Percentiles rank a stretch among this genome's conserved stretches.
Conservation (phyloP, 2,113 vertebrate species). For the Micronycteris hirsuta region DNA sequence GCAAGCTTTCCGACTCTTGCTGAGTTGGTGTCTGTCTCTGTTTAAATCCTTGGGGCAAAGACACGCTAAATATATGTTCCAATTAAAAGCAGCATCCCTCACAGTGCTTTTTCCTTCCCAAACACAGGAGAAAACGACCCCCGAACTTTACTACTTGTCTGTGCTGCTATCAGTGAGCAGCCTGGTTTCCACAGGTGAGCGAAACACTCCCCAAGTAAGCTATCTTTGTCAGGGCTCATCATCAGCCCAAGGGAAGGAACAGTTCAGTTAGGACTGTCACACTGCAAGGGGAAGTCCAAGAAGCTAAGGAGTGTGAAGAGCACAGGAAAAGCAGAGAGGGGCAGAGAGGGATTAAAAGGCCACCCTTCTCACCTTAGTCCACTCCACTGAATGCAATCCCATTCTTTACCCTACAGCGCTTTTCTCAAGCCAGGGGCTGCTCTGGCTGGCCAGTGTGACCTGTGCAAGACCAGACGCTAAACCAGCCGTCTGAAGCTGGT, state of each 20-base stretch:
- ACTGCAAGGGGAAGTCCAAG: not conserved
- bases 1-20: not conserved
- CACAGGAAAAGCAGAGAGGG: not conserved
- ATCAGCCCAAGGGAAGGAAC: not conserved
- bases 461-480: slow-evolving; percentile 9
- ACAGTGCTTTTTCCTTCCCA: not conserved
- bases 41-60: not conserved
- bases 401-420: slow-evolving; percentile 68
- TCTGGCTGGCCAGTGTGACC: slow-evolving; percentile 75
- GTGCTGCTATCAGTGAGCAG: slow-evolving; percentile 57
- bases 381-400: not conserved
- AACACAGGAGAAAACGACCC: slow-evolving; percentile 66
- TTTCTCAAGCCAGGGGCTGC: slow-evolving; percentile 76
- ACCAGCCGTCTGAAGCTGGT: slow-evolving; percentile 15
- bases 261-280: not conserved
- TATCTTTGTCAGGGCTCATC: not conserved
- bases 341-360: not conserved
- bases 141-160: slow-evolving; percentile 73
- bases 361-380: not conserved
- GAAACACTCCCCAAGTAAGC: not conserved
- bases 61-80: not conserved
- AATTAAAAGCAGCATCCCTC: not conserved
- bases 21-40: not conserved
- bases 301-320: not conserved
- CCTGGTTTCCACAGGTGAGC: slow-evolving; percentile 64